A percentile compares a stretch with the other conserved stretches of the same genome.
Conservation (phyloP, 2,888 invertebrate genomes). For the Diadromus collaris region DNA sequence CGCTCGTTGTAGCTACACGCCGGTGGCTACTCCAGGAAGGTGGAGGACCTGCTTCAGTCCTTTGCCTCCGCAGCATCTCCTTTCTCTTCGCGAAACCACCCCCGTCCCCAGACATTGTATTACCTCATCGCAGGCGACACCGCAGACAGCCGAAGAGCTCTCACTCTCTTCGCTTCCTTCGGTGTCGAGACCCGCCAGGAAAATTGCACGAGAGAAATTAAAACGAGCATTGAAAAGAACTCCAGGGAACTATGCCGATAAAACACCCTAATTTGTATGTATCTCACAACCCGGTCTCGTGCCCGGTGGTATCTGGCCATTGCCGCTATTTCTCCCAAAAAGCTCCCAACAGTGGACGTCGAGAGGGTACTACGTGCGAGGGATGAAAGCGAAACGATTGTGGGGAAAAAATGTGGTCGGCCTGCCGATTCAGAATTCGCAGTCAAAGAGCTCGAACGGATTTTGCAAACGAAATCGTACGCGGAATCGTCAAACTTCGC, state of each 20-base stretch:
- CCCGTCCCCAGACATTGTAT: slow-evolving; percentile 44
- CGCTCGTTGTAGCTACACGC: slow-evolving; percentile 66
- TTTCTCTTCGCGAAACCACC: slow-evolving; percentile 54
- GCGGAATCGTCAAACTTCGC: slow-evolving; percentile 21
- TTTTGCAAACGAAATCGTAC: slow-evolving; percentile 20
- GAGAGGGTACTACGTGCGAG: background rate
- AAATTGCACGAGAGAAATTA: slow-evolving; percentile 43
- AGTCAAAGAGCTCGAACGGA: slow-evolving; percentile 21
- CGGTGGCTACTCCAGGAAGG: slow-evolving; percentile 71
- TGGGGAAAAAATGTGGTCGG: slow-evolving; percentile 25
- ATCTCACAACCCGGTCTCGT: slow-evolving; percentile 35
- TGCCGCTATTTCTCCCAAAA: background rate
- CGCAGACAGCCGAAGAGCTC: slow-evolving; percentile 48
- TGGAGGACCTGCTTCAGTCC: slow-evolving; percentile 53
- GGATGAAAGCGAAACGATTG: slow-evolving; percentile 43
- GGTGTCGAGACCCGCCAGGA: background rate
- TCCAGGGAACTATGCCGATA: slow-evolving; percentile 12
- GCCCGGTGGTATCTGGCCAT: slow-evolving; percentile 5
- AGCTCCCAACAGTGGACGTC: background rate
- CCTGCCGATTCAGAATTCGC: slow-evolving; percentile 32
- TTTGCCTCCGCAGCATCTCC: slow-evolving; percentile 61
- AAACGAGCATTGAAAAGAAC: slow-evolving; percentile 54
- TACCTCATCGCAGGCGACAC: slow-evolving; percentile 63
- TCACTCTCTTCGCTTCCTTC: slow-evolving; percentile 33
- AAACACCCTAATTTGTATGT: slow-evolving; percentile 57